Evolutionary conservation across 1,140 invertebrate species (phyloP), one percentile per base, ranked within the genome.

Genomic region (Riptortus pedestris): DNA sequence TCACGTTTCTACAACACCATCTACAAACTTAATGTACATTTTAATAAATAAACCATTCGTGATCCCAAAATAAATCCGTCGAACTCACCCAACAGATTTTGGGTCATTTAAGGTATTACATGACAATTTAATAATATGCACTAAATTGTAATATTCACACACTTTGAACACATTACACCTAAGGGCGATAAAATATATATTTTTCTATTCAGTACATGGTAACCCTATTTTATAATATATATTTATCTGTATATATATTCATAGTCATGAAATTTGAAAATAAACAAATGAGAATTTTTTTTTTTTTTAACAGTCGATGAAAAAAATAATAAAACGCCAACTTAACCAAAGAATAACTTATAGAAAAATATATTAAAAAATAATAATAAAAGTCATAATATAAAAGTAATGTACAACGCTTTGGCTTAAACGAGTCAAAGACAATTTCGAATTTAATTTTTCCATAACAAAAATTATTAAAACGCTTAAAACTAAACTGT

Each of bases 121-220:
- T 38, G 26, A 55, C 1, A 24, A 26, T 9, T 24, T 55, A 55
- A 22, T 24, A 27, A 24, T 11, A 18, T 55, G 57, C 33, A 29
- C 57, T 59, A 59, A 29, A 59, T 20, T 59, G 57, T 18, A 59
- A 38, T 59, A 33, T 59, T 31, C 57, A 59, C 57, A 59, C 57
- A 59, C 28, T 59, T 59, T 59, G 57, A 59, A 59, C 57, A 59
- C 57, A 33, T 12, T 59, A 59, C 57, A 59, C 26, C 57, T 59
- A 59, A 59, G 14, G 57, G 57, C n/a, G n/a, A 38, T 59, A 59
- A 59, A 59, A 59, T 59, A 59, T 59, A 59, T 59, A 26, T 29
- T 47, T 55, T 18, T 59, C 28, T 59, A 59, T 59, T 38, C 57
- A 59, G 57, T 59, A 29, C 57, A 59, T 59, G 57, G 57, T 59